Evolutionary conservation across 1,140 invertebrate genomes (phyloP).

Genomic region (Leucophenga varia): DNA sequence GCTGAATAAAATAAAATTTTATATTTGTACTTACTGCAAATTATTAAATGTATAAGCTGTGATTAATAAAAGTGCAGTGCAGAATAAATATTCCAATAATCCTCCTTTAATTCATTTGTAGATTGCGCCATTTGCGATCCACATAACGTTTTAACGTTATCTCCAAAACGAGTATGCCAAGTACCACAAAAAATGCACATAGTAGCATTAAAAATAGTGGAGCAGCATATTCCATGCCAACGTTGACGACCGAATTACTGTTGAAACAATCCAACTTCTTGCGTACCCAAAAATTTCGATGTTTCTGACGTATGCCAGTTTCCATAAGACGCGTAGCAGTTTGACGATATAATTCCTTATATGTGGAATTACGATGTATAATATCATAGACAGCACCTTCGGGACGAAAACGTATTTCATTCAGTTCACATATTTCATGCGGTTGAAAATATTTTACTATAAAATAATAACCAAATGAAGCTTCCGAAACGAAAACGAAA

Average conservation of each 20-base stretch:
- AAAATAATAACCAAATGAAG: conserved; percentile 32
- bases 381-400: conserved; percentile 28
- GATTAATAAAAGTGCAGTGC: too few relatives aligned
- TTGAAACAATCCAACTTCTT: conserved; percentile 34
- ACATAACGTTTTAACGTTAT: conserved; percentile 20
- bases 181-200: conserved; percentile 24
- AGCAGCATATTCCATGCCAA: conserved; percentile 50
- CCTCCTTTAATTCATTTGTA: too few relatives aligned
- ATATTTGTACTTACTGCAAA: too few relatives aligned
- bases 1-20: too few relatives aligned
- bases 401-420: conserved; percentile 38
- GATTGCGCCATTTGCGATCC: too few relatives aligned
- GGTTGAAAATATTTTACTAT: conserved; percentile 41
- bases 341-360: conserved; percentile 33
- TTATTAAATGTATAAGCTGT: too few relatives aligned
- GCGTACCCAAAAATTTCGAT: conserved; percentile 32
- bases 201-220: conserved; percentile 37
- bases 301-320: conserved; percentile 35
- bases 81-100: too few relatives aligned
- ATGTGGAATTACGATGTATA: conserved; percentile 37
- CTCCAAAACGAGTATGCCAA: conserved; percentile 30
- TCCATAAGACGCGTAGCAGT: conserved; percentile 34
- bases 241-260: conserved; percentile 43
- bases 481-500: conserved; percentile 43
- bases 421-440: conserved; percentile 47